Evolutionary conservation across 2,888 invertebrate genomes (phyloP), one percentile per base, ranked within the genome.

Genomic region (Apodemia hepburni): DNA sequence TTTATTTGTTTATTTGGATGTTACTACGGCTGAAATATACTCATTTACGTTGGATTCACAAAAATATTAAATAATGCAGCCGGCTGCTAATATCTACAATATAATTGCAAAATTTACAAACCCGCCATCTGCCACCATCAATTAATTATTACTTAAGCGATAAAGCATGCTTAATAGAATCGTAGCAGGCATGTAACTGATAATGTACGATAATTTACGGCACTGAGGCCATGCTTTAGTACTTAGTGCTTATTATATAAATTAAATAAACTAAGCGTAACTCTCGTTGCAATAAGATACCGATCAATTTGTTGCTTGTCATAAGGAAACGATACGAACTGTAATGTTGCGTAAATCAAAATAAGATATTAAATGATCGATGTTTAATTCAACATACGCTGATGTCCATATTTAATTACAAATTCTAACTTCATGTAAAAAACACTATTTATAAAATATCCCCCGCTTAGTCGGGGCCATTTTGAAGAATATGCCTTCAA

Each of bases 241-340:
- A 64, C 27, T 65, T 62, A 66, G 65, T 61, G 65, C 66, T 68
- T 63, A 66, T 60, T 66, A 69, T 67, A 69, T 66, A 65, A 61
- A 69, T 63, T 66, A 62, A 65, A 68, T 63, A 65, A 61, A 64
- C 60, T 65, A 62, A 65, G 62, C 62, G 63, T 64, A 68, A 67
- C 62, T 67, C 59, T 65, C 60, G 64, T 47, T 49, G 62, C 65
- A 65, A 64, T 62, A 61, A 66, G 68, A 69, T 69, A 69, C 65
- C 63, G 65, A 66, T 68, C 69, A 68, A 69, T 71, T 70, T 71
- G 65, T 70, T 66, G 61, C 64, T 42, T 69, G 67, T 68, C 69
- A 66, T 59, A 65, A 67, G 61, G 63, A 65, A 64, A 63, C 65
- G 69, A 69, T 67, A 69, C 64, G 49, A 64, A 61, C 61, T 47